phyloP scores from a whole-genome alignment of 2,888 invertebrate genomes.

The Latrodectus hesperus region DNA sequence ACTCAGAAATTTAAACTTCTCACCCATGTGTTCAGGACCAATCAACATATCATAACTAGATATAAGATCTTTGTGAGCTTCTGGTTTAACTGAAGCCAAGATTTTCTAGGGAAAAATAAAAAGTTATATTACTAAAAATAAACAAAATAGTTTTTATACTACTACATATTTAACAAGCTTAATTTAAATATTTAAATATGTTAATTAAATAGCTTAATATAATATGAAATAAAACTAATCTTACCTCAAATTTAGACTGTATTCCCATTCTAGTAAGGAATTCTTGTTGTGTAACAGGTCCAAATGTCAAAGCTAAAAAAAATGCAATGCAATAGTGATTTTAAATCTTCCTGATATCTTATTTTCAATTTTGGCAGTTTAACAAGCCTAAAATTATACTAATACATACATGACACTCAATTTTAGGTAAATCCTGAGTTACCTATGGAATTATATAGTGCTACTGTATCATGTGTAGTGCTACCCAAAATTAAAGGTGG shows the following conservation, averaged over 20 bases:
- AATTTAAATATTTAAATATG: background rate
- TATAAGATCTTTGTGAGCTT: conserved; percentile 79
- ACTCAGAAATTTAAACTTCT: conserved; percentile 90
- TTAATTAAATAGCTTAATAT: too few species aligned
- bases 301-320: conserved; percentile 80
- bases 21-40: conserved; percentile 87
- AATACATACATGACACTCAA: too few species aligned
- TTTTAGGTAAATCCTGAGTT: too few species aligned
- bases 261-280: conserved; percentile 90
- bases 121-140: background rate
- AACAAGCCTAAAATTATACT: too few species aligned
- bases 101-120: conserved; percentile 74
- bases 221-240: background rate
- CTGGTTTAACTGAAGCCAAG: conserved; percentile 75
- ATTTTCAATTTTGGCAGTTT: too few species aligned
- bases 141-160: background rate
- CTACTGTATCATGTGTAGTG: too few species aligned
- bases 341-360: background rate
- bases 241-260: conserved; percentile 83
- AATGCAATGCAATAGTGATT: background rate
- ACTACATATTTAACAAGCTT: background rate
- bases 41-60: conserved; percentile 89
- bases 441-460: too few species aligned
- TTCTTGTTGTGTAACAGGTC: conserved; percentile 88
- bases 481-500: too few species aligned